Base-by-base conservation (phyloP, 2,888 invertebrate genomes). In the Clivina fossor region DNA sequence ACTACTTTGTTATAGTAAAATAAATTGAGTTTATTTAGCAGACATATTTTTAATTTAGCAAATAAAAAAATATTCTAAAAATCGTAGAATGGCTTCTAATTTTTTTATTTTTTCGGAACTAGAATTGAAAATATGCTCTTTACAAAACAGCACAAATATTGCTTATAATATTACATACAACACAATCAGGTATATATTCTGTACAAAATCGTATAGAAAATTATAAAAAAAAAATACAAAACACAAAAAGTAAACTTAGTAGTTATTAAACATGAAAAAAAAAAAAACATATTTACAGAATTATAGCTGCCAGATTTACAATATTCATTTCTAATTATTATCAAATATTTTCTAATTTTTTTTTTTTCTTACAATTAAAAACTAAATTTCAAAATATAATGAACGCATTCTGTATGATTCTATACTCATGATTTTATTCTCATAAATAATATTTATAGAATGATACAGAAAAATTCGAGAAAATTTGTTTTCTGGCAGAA, bases 401-500 rank as follows among this genome's bases (percentile, higher is more conserved):
- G n/a, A n/a, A n/a, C n/a, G n/a, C n/a, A n/a, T n/a, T n/a, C n/a
- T n/a, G n/a, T n/a, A n/a, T n/a, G n/a, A n/a, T n/a, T n/a, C n/a
- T n/a, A n/a, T n/a, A n/a, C n/a, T n/a, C n/a, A n/a, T n/a, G n/a
- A n/a, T n/a, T n/a, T n/a, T n/a, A n/a, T n/a, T n/a, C n/a, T n/a
- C 11, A 4, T 11, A 3, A 30, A 3, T 30, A 30, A 4, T 30
- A 30, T 30, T 2, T 30, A 30, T 30, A 30, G 30, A 9, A 11
- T 11, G n/a, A 30, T 9, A 3, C n/a, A 13, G 30, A 9, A 26
- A 7, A 7, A 11, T 30, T 30, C 30, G 30, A 4, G 13, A 30
- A 9, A 30, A 30, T n/a, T n/a, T n/a, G n/a, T n/a, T 13, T 30
- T 30, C 30, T 30, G 30, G 30, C 30, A 30, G 30, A 30, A 30